These are phyloP conservation scores for Antechinus flavipes DNA, from an alignment of 2,113 vertebrate species.

Conservation along the genomic window DNA sequence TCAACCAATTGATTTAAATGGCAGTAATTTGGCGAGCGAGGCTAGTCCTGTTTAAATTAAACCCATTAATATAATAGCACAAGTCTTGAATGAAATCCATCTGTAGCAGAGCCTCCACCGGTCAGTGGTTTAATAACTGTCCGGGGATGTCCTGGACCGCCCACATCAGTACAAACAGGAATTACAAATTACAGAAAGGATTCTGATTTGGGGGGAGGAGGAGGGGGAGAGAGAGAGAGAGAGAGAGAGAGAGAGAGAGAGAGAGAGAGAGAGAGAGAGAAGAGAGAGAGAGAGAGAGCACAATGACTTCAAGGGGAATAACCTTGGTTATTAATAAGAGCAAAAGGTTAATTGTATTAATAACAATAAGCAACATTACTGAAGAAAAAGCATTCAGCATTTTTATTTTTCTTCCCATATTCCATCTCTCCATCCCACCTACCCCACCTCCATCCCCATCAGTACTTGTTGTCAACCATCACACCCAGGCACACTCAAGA, in stretches of 20 bases:
- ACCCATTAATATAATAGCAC: slow-evolving; percentile 91
- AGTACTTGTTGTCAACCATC: slow-evolving; percentile 32
- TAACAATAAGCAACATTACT: slow-evolving; percentile 32
- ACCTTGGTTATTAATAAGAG: slow-evolving; percentile 60
- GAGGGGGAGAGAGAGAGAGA: background rate
- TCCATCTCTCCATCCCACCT: background rate
- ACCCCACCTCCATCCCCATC: background rate
- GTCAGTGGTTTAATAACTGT: slow-evolving; percentile 87
- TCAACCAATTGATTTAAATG: slow-evolving; percentile 92
- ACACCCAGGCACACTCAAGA: background rate
- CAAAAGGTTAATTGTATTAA: slow-evolving; percentile 68
- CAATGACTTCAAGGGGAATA: slow-evolving; percentile 52
- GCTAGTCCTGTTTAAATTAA: slow-evolving; percentile 90
- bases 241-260: background rate
- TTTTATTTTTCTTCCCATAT: background rate
- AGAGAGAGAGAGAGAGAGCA: too few relatives aligned
- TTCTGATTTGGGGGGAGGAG: slow-evolving; percentile 34
- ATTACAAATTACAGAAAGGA: slow-evolving; percentile 74
- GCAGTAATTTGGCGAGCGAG: slow-evolving; percentile 89
- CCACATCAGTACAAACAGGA: slow-evolving; percentile 78
- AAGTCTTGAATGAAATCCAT: slow-evolving; percentile 85
- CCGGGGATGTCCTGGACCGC: slow-evolving; percentile 81
- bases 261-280: background rate
- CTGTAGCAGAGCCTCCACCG: slow-evolving; percentile 81
- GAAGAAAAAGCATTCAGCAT: background rate